Evolutionary conservation across 2,888 invertebrate species (phyloP).

Genomic region (Cordylochernes scorpioides): DNA sequence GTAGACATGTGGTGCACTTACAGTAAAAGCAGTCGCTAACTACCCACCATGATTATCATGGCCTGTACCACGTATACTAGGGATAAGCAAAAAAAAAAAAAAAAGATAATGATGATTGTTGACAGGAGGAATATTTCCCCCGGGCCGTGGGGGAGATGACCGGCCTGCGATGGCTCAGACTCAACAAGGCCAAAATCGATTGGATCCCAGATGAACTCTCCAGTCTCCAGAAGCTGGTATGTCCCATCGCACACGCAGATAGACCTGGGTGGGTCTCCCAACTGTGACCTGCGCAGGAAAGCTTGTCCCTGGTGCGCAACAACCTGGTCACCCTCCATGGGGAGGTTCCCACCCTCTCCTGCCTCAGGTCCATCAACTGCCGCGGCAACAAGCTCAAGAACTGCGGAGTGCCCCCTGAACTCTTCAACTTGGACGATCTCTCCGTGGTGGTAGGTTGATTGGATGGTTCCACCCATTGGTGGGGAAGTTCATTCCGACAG

Average conservation of each 20-base stretch:
- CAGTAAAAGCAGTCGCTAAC: too few relatives aligned
- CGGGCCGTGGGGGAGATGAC: constrained; percentile 77
- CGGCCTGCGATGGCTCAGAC: constrained; percentile 84
- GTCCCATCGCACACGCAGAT: too few relatives aligned
- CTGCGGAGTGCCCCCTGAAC: constrained; percentile 69
- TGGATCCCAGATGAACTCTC: constrained; percentile 81
- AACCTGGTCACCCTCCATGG: constrained; percentile 73
- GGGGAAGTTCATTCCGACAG: too few relatives aligned
- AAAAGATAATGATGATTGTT: too few relatives aligned
- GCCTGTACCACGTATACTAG: too few relatives aligned
- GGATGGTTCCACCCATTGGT: too few relatives aligned
- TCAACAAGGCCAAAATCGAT: constrained; percentile 61
- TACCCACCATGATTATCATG: too few relatives aligned
- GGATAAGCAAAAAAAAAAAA: too few relatives aligned
- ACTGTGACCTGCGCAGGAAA: constrained; percentile 41
- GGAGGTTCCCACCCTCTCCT: constrained; percentile 60
- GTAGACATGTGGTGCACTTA: too few relatives aligned
- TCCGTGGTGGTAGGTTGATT: constrained; percentile 37
- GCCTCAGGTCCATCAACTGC: constrained; percentile 69
- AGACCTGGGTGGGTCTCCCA: too few relatives aligned
- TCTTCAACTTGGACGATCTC: constrained; percentile 74
- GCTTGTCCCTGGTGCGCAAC: constrained; percentile 68
- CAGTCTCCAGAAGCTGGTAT: constrained; percentile 62
- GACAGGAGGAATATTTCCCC: constrained; percentile 60
- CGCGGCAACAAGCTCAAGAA: constrained; percentile 77